Base-by-base conservation (phyloP, 2,113 vertebrate species). In the Melanerpes formicivorus region DNA sequence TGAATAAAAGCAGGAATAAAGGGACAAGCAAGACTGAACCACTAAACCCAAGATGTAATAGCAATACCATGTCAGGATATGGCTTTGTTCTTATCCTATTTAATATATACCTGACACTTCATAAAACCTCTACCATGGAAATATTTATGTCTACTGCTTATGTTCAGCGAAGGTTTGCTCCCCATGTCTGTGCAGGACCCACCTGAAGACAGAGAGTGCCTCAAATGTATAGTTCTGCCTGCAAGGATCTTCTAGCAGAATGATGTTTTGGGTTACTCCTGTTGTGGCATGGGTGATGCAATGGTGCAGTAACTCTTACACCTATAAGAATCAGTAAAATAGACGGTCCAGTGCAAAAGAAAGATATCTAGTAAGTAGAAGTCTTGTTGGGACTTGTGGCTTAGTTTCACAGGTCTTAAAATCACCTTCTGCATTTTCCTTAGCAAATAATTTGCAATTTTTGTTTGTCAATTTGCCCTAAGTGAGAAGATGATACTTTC, bases 81-180 rank as follows among this genome's bases (percentile, higher is more conserved):
- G 11, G 14, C 9, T 87, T 81, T 92, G n/a, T 16, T 87, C 15
- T 90, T 74, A 42, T 30, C 27, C 27, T 77, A 18, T 78, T 78
- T 81, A 64, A 84, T 66, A 64, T 25, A 48, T 48, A 72, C 22
- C 37, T 85, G 60, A 72, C 54, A 93, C 30, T 81, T 88, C 66
- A 58, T 84, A 75, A 90, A 76, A 64, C 7, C 5, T 56, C 69
- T 78, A 8, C 27, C 9, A 27, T 14, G 37, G 50, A 90, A 80
- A 44, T 71, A 69, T 69, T 83, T 78, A 23, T 46, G 10, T 37
- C 37, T 80, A 27, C 15, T 75, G 7, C 32, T 83, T 58, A 56
- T 26, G 9, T 69, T 88, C 21, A 64, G 14, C 27, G 78, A 64
- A 71, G 2, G 5, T 86, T 86, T 84, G 15, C 58, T 58, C 22